phyloP scores from a whole-genome alignment of 2,797 vertebrate species.

The Margarornis squamiger region DNA sequence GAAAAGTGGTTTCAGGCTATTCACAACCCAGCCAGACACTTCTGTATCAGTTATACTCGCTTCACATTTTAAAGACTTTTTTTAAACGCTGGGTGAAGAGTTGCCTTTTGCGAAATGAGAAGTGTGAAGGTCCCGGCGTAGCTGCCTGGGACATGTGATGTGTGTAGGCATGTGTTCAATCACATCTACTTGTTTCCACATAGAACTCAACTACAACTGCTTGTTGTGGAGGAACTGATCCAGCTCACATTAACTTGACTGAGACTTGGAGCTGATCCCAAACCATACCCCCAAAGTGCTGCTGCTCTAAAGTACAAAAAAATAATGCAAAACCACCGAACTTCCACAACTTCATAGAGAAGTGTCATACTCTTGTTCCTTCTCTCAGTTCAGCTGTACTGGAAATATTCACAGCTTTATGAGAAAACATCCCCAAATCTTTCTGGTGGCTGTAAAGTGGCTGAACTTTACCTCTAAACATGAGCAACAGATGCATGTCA shows the following conservation, averaged over 20 bases:
- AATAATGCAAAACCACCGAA: neutral
- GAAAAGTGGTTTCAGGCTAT: neutral
- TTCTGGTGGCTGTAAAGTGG: neutral
- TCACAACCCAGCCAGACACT: neutral
- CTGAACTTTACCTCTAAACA: neutral
- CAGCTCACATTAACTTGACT: constrained; percentile 24
- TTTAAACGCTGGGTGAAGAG: neutral
- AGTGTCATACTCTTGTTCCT: neutral
- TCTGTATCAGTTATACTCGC: neutral
- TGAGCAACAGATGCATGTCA: neutral
- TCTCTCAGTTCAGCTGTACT: neutral
- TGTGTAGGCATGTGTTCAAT: neutral
- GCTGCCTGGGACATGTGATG: neutral
- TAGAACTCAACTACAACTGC: neutral
- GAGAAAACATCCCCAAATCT: neutral
- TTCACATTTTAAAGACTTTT: neutral
- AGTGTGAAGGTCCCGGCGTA: neutral
- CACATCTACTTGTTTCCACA: constrained; percentile 17
- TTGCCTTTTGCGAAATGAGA: neutral
- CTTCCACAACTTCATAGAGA: neutral
- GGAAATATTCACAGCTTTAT: neutral
- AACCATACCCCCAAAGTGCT: neutral
- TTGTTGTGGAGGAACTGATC: neutral
- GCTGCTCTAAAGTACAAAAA: neutral
- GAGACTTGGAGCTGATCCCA: constrained; percentile 29